These are phyloP conservation scores for Gryllus bimaculatus DNA, from an alignment of 1,140 invertebrate species.

Conservation along the genomic window DNA sequence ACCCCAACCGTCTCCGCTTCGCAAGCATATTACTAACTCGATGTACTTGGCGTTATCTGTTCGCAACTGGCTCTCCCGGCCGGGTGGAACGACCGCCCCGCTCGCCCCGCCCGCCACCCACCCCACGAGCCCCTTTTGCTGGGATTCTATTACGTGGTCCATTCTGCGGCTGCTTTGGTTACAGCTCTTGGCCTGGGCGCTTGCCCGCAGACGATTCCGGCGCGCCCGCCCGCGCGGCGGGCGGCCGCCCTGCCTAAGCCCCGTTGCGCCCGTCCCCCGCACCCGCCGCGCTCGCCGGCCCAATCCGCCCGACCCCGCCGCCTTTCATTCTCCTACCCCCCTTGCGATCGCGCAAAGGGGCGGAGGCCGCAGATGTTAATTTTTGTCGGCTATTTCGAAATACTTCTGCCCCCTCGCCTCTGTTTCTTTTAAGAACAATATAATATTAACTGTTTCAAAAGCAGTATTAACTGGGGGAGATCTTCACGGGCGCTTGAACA, in stretches of 20 bases:
- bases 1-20: too few relatives aligned
- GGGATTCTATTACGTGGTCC: not conserved
- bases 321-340: not conserved
- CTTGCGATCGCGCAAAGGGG: not conserved
- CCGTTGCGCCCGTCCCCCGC: too few relatives aligned
- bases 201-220: not conserved
- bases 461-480: not conserved
- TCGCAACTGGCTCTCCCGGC: too few relatives aligned
- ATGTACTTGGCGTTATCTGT: too few relatives aligned
- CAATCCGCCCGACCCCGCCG: too few relatives aligned
- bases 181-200: not conserved
- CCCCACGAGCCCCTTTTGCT: too few relatives aligned
- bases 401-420: not conserved
- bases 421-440: not conserved
- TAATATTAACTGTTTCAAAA: not conserved
- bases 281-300: too few relatives aligned
- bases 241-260: too few relatives aligned
- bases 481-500: not conserved
- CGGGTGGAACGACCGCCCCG: too few relatives aligned
- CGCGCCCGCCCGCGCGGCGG: too few relatives aligned
- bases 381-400: not conserved
- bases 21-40: too few relatives aligned
- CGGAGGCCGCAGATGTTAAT: not conserved
- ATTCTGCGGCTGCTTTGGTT: not conserved
- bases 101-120: too few relatives aligned